Percentiles rank a stretch among this genome's conserved stretches.
These are phyloP conservation scores for Torymus aiolomorphi DNA, from an alignment of 2,888 invertebrate species.

Conservation along the genomic window DNA sequence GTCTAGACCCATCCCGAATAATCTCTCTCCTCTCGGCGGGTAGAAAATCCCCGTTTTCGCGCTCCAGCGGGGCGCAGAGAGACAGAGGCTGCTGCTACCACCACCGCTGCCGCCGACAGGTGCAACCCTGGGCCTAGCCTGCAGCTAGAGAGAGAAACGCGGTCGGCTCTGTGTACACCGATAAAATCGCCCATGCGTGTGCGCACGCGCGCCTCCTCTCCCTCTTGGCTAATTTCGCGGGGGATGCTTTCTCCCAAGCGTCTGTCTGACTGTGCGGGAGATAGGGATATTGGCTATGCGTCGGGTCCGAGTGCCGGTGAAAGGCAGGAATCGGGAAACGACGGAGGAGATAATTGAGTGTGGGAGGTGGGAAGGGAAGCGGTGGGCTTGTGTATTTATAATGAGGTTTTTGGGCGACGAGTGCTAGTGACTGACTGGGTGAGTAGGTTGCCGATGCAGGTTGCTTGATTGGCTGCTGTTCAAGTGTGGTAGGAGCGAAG, in stretches of 20 bases:
- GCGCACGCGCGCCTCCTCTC: too few relatives aligned
- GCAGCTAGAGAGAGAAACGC: background rate
- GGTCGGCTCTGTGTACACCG: background rate
- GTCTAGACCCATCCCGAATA: slow-evolving; percentile 7
- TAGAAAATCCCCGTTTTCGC: slow-evolving; percentile 31
- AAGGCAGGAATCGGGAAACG: slow-evolving; percentile 33
- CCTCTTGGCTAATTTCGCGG: too few relatives aligned
- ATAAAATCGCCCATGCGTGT: too few relatives aligned
- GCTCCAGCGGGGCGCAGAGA: slow-evolving; percentile 25
- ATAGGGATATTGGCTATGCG: slow-evolving; percentile 1
- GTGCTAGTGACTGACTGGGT: too few relatives aligned
- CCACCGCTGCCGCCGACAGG: slow-evolving; percentile 45
- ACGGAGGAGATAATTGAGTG: slow-evolving; percentile 56
- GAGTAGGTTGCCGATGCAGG: too few relatives aligned
- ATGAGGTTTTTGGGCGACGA: background rate
- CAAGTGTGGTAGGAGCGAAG: too few relatives aligned
- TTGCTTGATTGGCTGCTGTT: too few relatives aligned
- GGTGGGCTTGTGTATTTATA: background rate
- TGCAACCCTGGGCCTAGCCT: background rate
- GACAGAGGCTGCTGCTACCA: background rate
- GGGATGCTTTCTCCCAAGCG: slow-evolving; percentile 38
- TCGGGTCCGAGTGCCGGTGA: slow-evolving; percentile 24
- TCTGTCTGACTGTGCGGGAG: background rate
- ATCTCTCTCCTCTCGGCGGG: slow-evolving; percentile 6
- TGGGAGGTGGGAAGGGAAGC: background rate